phyloP scores from a whole-genome alignment of 2,888 invertebrate species.

The Kryphioiulus occultus region DNA sequence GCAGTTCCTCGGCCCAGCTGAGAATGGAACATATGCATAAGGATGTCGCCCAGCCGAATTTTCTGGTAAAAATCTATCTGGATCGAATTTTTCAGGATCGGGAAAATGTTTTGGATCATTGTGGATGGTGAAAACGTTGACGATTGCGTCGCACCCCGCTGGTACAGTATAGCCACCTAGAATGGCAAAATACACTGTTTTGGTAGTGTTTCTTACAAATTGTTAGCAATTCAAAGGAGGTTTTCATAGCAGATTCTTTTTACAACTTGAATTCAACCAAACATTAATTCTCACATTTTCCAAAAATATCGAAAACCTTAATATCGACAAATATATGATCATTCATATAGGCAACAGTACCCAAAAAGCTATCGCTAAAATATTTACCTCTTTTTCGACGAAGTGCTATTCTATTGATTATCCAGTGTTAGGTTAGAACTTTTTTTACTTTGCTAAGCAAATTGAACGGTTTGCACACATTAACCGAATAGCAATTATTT shows the following conservation, averaged over 20 bases:
- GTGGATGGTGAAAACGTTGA: slow-evolving; percentile 72
- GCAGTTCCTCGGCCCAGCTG: slow-evolving; percentile 61
- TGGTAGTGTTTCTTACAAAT: background rate
- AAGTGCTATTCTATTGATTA: too few relatives aligned
- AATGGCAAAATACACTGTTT: background rate
- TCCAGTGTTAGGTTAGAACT: too few relatives aligned
- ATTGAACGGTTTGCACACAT: too few relatives aligned
- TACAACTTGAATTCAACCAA: too few relatives aligned
- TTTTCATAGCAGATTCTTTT: background rate
- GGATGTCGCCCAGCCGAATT: slow-evolving; percentile 75
- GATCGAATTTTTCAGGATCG: slow-evolving; percentile 76
- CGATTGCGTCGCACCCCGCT: slow-evolving; percentile 71
- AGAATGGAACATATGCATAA: slow-evolving; percentile 64
- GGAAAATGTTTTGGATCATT: slow-evolving; percentile 71
- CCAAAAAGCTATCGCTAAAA: too few relatives aligned
- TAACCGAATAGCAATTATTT: too few relatives aligned
- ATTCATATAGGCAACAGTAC: too few relatives aligned
- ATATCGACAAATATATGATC: too few relatives aligned
- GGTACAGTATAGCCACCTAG: slow-evolving; percentile 62
- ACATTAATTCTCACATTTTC: too few relatives aligned
- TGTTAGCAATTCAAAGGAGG: background rate
- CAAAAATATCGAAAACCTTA: too few relatives aligned
- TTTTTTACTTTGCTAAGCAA: too few relatives aligned
- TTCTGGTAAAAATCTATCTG: slow-evolving; percentile 78
- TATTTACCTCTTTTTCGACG: too few relatives aligned